Conservation (phyloP, 2,888 invertebrate species). For the Drosophila kambysellisi region DNA sequence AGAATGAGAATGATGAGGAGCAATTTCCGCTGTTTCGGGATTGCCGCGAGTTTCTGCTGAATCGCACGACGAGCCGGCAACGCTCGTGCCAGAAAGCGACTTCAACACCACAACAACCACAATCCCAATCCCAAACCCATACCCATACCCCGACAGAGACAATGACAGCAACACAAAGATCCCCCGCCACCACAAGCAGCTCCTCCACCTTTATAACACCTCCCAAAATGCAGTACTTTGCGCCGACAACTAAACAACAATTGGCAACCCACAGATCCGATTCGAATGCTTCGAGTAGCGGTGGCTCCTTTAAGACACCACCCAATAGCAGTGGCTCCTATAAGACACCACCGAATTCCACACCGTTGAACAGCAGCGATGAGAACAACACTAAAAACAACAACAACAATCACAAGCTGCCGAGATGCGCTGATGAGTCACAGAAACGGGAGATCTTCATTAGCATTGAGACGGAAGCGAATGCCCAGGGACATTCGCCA, state of each 20-base stretch:
- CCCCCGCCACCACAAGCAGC: conserved; percentile 20
- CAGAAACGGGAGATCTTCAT: conserved; percentile 84
- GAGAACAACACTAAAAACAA: conserved; percentile 31
- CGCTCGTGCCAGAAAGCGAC: conserved; percentile 79
- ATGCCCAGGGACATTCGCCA: conserved; percentile 77
- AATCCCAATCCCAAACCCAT: conserved; percentile 27
- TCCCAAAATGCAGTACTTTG: conserved; percentile 16
- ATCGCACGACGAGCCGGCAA: conserved; percentile 82
- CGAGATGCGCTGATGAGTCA: conserved; percentile 29
- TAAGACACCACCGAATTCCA: conserved; percentile 15
- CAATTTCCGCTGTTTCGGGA: conserved; percentile 86
- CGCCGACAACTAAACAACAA: conserved; percentile 59
- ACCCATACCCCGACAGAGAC: conserved; percentile 29
- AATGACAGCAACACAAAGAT: conserved; percentile 43
- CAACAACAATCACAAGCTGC: conserved; percentile 25
- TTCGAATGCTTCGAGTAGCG: conserved; percentile 42
- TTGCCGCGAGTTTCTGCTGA: conserved; percentile 84
- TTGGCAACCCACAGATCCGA: conserved; percentile 65
- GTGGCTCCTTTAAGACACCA: conserved; percentile 34
- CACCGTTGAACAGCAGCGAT: conserved; percentile 39
- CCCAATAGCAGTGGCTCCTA: conserved; percentile 19
- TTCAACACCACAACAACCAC: conserved; percentile 61
- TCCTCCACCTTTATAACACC: conserved; percentile 32
- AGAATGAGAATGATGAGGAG: conserved; percentile 86
- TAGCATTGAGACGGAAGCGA: conserved; percentile 84